These are phyloP conservation scores for Falcaria lacertinaria DNA, from an alignment of 2,888 invertebrate species.

Conservation along the genomic window DNA sequence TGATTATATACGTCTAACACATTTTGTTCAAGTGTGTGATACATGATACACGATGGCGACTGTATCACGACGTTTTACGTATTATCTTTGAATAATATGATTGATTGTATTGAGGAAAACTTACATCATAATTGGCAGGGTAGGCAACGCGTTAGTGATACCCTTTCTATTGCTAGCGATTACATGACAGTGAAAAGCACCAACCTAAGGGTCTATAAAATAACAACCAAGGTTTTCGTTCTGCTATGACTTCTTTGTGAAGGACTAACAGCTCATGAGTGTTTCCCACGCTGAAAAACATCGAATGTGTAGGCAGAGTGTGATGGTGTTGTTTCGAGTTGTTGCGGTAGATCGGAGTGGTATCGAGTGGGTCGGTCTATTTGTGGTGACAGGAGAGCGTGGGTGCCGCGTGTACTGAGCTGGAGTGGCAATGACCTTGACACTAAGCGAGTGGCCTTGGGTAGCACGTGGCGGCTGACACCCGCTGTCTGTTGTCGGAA, in stretches of 20 bases:
- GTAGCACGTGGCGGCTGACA: constrained; percentile 80
- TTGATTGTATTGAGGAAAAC: too few species aligned
- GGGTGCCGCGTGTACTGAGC: constrained; percentile 77
- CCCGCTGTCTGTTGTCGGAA: constrained; percentile 79
- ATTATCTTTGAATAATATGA: too few species aligned
- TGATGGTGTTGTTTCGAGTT: constrained; percentile 42
- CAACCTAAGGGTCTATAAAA: too few species aligned
- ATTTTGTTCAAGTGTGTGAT: too few species aligned
- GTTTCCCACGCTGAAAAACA: constrained; percentile 26
- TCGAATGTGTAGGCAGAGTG: constrained; percentile 11
- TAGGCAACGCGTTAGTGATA: too few species aligned
- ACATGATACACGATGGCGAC: too few species aligned
- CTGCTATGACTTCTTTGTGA: not conserved
- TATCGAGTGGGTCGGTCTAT: constrained; percentile 73
- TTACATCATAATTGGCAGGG: too few species aligned
- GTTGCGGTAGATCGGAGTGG: constrained; percentile 59
- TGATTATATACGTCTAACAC: too few species aligned
- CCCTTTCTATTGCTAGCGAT: too few species aligned
- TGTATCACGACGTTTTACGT: too few species aligned
- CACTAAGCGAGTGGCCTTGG: constrained; percentile 80
- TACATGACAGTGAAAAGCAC: too few species aligned
- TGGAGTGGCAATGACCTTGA: constrained; percentile 80
- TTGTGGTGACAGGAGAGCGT: constrained; percentile 78
- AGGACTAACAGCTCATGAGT: not conserved
- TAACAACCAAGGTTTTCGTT: too few species aligned